Evolutionary conservation across 2,113 vertebrate genomes (phyloP).

Genomic region (Myotis davidii): DNA sequence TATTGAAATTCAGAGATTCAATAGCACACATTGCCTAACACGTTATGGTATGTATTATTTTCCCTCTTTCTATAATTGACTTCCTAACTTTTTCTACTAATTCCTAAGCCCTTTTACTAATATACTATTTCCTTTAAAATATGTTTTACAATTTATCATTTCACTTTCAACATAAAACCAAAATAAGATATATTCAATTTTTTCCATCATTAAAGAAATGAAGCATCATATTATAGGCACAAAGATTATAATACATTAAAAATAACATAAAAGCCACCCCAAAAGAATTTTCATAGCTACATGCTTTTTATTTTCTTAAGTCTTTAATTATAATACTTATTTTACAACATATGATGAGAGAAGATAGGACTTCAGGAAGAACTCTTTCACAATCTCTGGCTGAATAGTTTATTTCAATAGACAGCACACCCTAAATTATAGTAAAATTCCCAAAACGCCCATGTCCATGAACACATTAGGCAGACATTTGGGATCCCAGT

Average conservation of each 20-base stretch:
- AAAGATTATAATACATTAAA: not conserved
- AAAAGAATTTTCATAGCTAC: not conserved
- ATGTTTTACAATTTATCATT: slow-evolving; percentile 34
- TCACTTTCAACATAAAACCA: slow-evolving; percentile 16
- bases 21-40: not conserved
- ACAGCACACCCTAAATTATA: not conserved
- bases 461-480: not conserved
- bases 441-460: not conserved
- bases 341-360: not conserved
- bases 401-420: not conserved
- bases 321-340: not conserved
- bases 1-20: slow-evolving; percentile 44
- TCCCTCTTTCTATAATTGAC: slow-evolving; percentile 7
- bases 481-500: not conserved
- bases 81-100: slow-evolving; percentile 40
- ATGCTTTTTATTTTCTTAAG: slow-evolving; percentile 31
- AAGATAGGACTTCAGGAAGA: not conserved
- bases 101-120: not conserved
- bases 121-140: not conserved
- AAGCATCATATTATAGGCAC: not conserved
- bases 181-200: not conserved
- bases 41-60: not conserved
- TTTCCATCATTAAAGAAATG: not conserved
- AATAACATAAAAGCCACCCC: not conserved
- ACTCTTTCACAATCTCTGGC: not conserved